Evolutionary conservation across 2,113 vertebrate species (phyloP).

Genomic region (Illadopsis cleaveri): DNA sequence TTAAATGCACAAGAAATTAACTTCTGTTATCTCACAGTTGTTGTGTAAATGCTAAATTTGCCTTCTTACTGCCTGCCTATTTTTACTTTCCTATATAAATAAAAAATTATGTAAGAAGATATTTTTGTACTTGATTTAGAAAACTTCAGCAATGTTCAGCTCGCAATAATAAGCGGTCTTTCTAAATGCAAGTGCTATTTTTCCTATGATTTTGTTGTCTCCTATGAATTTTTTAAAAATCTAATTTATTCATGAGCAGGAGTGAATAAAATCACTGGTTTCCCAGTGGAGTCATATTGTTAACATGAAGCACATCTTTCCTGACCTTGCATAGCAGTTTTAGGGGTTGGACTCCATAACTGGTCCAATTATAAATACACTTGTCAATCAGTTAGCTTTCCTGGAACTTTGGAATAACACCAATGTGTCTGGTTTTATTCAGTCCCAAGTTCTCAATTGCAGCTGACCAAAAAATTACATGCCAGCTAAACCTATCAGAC

Average conservation of each 20-base stretch:
- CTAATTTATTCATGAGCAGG: conserved; percentile 46
- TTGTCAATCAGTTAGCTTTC: conserved; percentile 12
- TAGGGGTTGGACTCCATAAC: background rate
- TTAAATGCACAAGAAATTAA: background rate
- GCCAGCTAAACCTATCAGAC: background rate
- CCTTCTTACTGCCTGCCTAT: background rate
- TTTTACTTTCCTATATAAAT: background rate
- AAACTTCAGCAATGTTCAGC: background rate
- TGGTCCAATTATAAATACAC: background rate
- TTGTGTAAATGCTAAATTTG: background rate
- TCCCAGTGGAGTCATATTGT: background rate
- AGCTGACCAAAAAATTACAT: background rate
- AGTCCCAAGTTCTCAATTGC: background rate
- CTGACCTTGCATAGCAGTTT: conserved; percentile 4
- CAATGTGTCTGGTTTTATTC: background rate
- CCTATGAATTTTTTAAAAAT: conserved; percentile 6
- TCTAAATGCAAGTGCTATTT: background rate
- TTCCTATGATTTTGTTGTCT: conserved; percentile 13
- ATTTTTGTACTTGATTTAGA: conserved; percentile 30
- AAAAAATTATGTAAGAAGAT: conserved; percentile 16
- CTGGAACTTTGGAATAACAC: background rate
- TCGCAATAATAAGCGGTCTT: background rate
- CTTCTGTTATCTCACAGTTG: background rate
- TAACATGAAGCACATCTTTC: conserved; percentile 22
- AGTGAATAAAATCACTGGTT: background rate